Evolutionary conservation across 2,888 invertebrate species (phyloP).

Genomic region (Parnassius apollo): DNA sequence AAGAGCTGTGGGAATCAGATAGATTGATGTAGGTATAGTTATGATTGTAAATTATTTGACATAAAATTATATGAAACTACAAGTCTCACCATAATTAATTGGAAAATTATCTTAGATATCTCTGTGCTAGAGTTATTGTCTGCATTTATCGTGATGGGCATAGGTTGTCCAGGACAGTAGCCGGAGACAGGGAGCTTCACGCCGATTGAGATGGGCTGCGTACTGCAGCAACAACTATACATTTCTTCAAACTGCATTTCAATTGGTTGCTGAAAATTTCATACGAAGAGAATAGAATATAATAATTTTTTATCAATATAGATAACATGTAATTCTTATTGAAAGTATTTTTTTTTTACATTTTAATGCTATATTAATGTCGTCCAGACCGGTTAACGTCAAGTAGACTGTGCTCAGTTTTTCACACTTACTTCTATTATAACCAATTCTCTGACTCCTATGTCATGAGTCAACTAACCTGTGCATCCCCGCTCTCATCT

Average conservation of each 20-base stretch:
- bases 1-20: too few species aligned
- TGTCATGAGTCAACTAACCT: conserved; percentile 33
- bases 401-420: too few species aligned
- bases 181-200: conserved; percentile 47
- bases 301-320: too few species aligned
- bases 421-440: too few species aligned
- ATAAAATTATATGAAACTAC: neutral
- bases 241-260: conserved; percentile 54
- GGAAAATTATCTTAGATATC: conserved; percentile 48
- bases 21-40: too few species aligned
- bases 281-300: neutral
- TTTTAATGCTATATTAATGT: too few species aligned
- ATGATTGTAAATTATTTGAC: too few species aligned
- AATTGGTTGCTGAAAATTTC: conserved; percentile 45
- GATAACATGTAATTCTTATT: too few species aligned
- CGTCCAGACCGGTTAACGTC: too few species aligned
- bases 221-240: conserved; percentile 43
- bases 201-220: conserved; percentile 38
- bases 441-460: too few species aligned
- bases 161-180: conserved; percentile 53
- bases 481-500: conserved; percentile 34
- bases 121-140: conserved; percentile 49
- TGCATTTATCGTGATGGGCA: conserved; percentile 47
- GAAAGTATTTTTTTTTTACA: too few species aligned
- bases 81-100: conserved; percentile 47